phyloP scores from a whole-genome alignment of 2,113 vertebrate genomes.

The Aleadryas rufinucha region DNA sequence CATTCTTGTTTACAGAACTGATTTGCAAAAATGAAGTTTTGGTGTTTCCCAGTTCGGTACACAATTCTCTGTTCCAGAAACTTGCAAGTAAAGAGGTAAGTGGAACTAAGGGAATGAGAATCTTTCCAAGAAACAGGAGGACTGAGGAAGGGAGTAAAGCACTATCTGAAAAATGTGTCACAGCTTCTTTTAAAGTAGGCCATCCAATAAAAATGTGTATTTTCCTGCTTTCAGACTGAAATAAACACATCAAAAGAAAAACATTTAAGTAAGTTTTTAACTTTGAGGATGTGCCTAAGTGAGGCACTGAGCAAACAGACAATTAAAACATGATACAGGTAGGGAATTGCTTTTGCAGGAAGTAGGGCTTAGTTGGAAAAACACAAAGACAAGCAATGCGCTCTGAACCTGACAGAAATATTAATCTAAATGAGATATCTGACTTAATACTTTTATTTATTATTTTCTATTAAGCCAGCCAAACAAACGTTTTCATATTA shows the following conservation, averaged over 20 bases:
- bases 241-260: not conserved
- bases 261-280: not conserved
- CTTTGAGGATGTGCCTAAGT: not conserved
- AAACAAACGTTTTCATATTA: not conserved
- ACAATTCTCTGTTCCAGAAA: not conserved
- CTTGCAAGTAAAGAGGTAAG: not conserved
- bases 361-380: not conserved
- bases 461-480: not conserved
- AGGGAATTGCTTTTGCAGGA: not conserved
- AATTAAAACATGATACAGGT: fast-evolving
- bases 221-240: not conserved
- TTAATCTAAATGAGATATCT: not conserved
- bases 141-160: not conserved
- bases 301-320: not conserved
- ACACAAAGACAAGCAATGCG: not conserved
- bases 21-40: not conserved
- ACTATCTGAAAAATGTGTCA: not conserved
- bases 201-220: not conserved
- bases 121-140: not conserved
- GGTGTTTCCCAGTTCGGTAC: not conserved
- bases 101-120: not conserved
- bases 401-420: not conserved
- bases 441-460: not conserved
- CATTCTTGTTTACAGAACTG: not conserved
- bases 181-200: not conserved